phyloP scores from a whole-genome alignment of 2,888 invertebrate genomes.

The Germaria angustata region DNA sequence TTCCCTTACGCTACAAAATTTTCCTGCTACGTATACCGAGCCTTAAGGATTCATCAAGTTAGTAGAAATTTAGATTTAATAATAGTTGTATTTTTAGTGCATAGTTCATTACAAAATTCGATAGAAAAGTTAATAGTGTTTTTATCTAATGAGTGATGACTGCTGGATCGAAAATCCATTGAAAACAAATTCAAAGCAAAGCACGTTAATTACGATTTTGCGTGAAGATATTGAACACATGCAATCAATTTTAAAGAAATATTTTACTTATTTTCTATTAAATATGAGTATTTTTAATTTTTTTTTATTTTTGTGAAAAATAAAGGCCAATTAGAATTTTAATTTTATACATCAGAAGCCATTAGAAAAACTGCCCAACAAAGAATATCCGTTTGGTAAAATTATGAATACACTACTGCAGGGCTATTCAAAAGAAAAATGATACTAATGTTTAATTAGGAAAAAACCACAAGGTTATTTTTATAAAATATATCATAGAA shows the following conservation, averaged over 20 bases:
- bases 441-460: not conserved
- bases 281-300: too few species aligned
- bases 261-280: conserved; percentile 4
- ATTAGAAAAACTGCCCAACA: conserved; percentile 9
- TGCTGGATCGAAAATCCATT: not conserved
- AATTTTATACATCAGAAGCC: conserved; percentile 30
- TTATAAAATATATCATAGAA: not conserved
- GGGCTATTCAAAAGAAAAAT: not conserved
- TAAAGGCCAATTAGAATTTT: conserved; percentile 47
- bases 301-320: not conserved
- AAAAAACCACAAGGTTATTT: not conserved
- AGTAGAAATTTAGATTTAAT: too few species aligned
- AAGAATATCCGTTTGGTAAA: not conserved
- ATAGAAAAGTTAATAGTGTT: too few species aligned
- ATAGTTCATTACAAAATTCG: too few species aligned
- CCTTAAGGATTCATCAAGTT: too few species aligned
- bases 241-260: not conserved
- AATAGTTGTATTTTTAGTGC: too few species aligned
- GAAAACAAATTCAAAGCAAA: not conserved
- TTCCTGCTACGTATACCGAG: too few species aligned
- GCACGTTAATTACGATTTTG: conserved; percentile 48
- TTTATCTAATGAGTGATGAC: too few species aligned
- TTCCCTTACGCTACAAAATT: too few species aligned
- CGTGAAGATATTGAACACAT: conserved; percentile 50
- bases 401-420: conserved; percentile 4